Base-by-base conservation (phyloP, 2,888 invertebrate species). In the Stenodera caucasica region DNA sequence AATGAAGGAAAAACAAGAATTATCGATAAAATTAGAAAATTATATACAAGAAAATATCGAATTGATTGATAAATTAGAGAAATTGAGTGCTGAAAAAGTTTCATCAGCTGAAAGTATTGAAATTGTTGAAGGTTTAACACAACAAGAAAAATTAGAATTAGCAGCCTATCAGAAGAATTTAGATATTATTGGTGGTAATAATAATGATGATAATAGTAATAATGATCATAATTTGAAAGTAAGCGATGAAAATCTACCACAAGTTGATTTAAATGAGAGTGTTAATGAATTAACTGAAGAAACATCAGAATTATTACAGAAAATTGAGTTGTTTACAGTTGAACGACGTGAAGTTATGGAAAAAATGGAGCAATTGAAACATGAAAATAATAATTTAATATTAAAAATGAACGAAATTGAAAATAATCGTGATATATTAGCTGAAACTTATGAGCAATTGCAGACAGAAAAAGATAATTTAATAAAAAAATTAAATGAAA, bases 31-130 rank as follows among this genome's bases (percentile, higher is more conserved):
- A 78, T 77, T 90, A 52, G 86, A 88, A 65, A 84, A 83, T 70
- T 88, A 87, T 69, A 82, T 88, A 30, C 86, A 88, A 73, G 90
- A 90, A 80, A 91, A 91, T 74, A 88, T 88, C 70, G 91, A 90
- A 63, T 79, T 91, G 9, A 83, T 87, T 26, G 89, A 88, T 69
- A 90, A 89, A 77, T 79, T 91, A 33, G 88, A 89, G 68, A 91
- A 91, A 76, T 73, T 90, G 5, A 90, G 87, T 72, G 84, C 85
- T 15, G 87, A 87, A 75, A 89, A 90, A 73, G 88, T 89, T 1
- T 90, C 89, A 55, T 90, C 90, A 0, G 89, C 89, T 3, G 90
- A 90, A 78, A 90, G 90, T 52, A 90, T 90, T 55, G 90, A 90
- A 80, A 89, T 90, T 61, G 89, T 90, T 0, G 90, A 90, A 73